Evolutionary conservation across 2,888 invertebrate species (phyloP).

Genomic region (Sinelater perroti): DNA sequence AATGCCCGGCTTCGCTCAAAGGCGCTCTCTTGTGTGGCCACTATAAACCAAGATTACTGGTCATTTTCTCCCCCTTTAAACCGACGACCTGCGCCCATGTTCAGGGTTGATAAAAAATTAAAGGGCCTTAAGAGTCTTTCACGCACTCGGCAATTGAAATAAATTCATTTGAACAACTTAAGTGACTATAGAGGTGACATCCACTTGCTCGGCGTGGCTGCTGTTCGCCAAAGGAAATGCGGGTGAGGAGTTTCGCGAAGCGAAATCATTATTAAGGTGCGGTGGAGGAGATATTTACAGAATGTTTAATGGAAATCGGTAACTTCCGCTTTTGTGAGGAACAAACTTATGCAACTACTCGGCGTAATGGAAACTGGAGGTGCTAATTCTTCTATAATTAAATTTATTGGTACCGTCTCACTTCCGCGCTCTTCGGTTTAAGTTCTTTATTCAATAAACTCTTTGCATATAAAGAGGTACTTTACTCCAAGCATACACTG

Average conservation of each 20-base stretch:
- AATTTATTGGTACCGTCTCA: conserved; percentile 20
- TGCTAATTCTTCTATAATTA: conserved; percentile 19
- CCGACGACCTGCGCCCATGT: conserved; percentile 25
- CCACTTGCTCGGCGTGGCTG: no score
- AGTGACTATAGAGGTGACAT: conserved; percentile 9
- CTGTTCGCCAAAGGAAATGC: no score
- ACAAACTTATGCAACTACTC: conserved; percentile 19
- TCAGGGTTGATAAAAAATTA: conserved; percentile 32
- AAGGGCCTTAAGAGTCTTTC: conserved; percentile 25
- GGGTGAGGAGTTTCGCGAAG: no score
- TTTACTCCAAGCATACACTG: conserved; percentile 5
- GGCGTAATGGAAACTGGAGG: conserved; percentile 18
- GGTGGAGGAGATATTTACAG: conserved; percentile 10
- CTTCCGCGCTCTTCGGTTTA: conserved; percentile 16
- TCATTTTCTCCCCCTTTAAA: conserved; percentile 24
- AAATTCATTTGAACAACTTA: conserved; percentile 15
- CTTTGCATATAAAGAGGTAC: conserved; percentile 12
- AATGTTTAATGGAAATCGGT: conserved; percentile 20
- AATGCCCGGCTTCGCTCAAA: conserved; percentile 9
- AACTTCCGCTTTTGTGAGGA: conserved; percentile 6
- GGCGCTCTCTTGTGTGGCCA: conserved; percentile 13
- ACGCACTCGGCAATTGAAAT: conserved; percentile 16
- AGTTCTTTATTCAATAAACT: conserved; percentile 19
- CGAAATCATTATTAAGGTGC: no score
- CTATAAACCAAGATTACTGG: conserved; percentile 30